Percentiles rank a stretch among this genome's conserved stretches.
phyloP scores from a whole-genome alignment of 1,140 invertebrate genomes.

The Drosophila auraria region DNA sequence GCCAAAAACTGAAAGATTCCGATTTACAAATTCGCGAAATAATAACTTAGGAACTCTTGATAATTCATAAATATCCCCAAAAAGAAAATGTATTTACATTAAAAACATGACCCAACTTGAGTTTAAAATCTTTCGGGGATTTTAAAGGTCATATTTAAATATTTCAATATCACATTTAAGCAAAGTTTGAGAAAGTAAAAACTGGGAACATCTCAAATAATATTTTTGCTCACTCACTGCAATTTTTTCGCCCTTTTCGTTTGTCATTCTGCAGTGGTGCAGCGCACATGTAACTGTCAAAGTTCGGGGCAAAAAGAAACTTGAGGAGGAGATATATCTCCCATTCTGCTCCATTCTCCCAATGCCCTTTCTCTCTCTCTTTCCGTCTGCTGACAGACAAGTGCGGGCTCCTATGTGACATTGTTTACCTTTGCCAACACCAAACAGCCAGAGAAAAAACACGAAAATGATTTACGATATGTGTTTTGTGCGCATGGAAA shows the following conservation, averaged over 20 bases:
- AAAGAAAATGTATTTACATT: no score
- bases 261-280: constrained; percentile 64
- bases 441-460: constrained; percentile 25
- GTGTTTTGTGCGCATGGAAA: constrained; percentile 48
- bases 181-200: neutral
- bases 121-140: no score
- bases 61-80: no score
- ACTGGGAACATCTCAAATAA: neutral
- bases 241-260: constrained; percentile 30
- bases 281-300: constrained; percentile 68
- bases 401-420: constrained; percentile 64
- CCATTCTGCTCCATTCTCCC: neutral
- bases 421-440: constrained; percentile 72
- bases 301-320: constrained; percentile 37
- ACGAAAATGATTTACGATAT: constrained; percentile 55
- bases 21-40: neutral
- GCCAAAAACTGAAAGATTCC: neutral
- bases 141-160: no score
- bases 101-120: no score
- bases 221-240: constrained; percentile 45
- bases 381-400: constrained; percentile 42
- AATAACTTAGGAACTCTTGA: neutral
- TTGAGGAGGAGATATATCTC: constrained; percentile 56
- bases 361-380: neutral
- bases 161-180: neutral